Evolutionary conservation across 2,888 invertebrate genomes (phyloP).

Genomic region (Synanthedon andrenaeformis): DNA sequence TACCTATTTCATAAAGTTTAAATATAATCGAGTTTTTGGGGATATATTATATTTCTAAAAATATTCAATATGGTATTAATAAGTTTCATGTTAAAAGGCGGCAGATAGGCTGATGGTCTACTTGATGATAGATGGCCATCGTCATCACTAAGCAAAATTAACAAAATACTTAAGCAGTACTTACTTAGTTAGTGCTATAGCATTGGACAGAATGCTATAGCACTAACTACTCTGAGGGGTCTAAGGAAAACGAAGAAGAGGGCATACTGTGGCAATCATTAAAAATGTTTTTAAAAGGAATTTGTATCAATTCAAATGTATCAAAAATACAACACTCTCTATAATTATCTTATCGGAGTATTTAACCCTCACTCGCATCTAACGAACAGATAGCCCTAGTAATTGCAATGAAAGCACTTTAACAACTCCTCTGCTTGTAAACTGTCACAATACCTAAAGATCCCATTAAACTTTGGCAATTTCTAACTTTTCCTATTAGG

Average conservation of each 20-base stretch:
- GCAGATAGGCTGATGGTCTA: too few relatives aligned
- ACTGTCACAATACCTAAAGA: slow-evolving; percentile 61
- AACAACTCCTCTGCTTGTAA: slow-evolving; percentile 41
- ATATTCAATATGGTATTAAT: neutral
- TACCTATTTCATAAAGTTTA: too few relatives aligned
- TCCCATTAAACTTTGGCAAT: slow-evolving; percentile 60
- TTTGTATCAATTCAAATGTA: neutral
- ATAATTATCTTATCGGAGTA: too few relatives aligned
- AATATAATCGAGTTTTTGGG: neutral
- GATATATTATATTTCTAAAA: neutral
- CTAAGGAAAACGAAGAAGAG: too few relatives aligned
- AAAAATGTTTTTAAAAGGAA: neutral
- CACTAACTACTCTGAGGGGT: neutral
- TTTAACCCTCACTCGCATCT: neutral
- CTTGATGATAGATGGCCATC: neutral
- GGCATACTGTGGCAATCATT: neutral
- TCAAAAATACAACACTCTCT: neutral
- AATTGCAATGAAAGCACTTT: slow-evolving; percentile 42
- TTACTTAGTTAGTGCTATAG: too few relatives aligned
- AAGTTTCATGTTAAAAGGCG: neutral
- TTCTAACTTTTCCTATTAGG: slow-evolving; percentile 59
- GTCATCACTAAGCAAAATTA: neutral
- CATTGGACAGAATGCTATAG: neutral
- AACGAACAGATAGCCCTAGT: slow-evolving; percentile 8
- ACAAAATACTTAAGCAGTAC: too few relatives aligned